Percentiles rank a stretch among this genome's conserved stretches.
These are phyloP conservation scores for Pseudopodoces humilis DNA, from an alignment of 2,113 vertebrate genomes.

Conservation along the genomic window DNA sequence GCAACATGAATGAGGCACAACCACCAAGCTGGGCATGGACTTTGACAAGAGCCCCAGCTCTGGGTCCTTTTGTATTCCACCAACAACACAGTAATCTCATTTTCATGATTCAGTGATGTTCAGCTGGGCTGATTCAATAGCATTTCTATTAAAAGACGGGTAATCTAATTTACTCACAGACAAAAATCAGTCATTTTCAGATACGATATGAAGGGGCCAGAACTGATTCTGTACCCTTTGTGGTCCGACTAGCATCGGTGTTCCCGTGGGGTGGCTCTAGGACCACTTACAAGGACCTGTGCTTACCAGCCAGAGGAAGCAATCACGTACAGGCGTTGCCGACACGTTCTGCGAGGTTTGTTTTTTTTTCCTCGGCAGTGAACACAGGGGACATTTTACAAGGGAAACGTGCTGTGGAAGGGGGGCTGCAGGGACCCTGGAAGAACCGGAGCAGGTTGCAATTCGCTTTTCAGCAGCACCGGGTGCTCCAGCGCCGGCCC, in stretches of 20 bases:
- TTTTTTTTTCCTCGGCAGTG: not conserved
- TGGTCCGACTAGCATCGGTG: fast-evolving
- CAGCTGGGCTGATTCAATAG: not conserved
- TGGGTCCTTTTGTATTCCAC: not conserved
- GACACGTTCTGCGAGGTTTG: not conserved
- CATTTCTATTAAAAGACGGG: constrained; percentile 29
- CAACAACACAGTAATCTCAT: constrained; percentile 1
- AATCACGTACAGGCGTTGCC: fast-evolving
- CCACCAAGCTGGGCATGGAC: not conserved
- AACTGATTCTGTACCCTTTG: not conserved
- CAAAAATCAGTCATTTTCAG: constrained; percentile 4
- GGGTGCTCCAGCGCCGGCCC: fast-evolving
- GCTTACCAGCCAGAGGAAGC: not conserved
- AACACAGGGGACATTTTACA: not conserved
- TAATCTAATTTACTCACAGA: not conserved
- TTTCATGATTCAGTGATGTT: not conserved
- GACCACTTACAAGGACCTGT: not conserved
- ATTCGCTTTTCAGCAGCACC: fast-evolving
- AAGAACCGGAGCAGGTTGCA: fast-evolving
- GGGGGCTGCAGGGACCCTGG: too few species aligned
- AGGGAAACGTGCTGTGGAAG: not conserved
- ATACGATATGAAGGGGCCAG: not conserved
- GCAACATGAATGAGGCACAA: not conserved
- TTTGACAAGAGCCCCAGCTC: not conserved
- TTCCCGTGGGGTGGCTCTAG: not conserved